Base-by-base conservation (phyloP, 2,888 invertebrate species). In the Bruchidius siliquastri region DNA sequence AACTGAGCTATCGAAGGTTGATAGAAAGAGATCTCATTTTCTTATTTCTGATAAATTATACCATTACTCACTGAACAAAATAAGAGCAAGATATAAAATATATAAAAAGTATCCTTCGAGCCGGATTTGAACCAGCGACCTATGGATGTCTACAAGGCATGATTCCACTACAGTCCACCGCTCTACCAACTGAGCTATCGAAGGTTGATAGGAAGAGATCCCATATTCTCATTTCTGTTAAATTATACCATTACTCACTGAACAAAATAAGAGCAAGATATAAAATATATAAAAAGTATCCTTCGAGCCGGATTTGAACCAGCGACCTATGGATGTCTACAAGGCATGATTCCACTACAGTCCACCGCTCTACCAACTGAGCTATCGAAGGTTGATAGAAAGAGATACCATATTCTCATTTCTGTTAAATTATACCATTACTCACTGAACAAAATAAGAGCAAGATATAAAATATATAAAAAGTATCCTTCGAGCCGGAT, bases 241-340 rank as follows among this genome's bases (percentile, higher is more conserved):
- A 26, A 26, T 4, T n/a, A n/a, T n/a, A 26, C 3, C 8, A 26
- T 26, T 26, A 4, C 26, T 26, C 26, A 26, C 8, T 26, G n/a
- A n/a, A n/a, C n/a, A 26, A 26, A 26, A 26, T 4, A 8, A 4
- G 26, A 4, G 2, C 26, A 2, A 26, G 26, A 26, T 26, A n/a
- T n/a, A n/a, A n/a, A n/a, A n/a, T n/a, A n/a, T n/a, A n/a, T n/a
- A 68, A 68, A 68, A 68, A 68, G 8, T 6, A 68, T 83, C 83
- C 82, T 82, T 83, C 82, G 83, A 83, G 83, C 82, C 83, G 83
- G 83, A 83, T 83, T 82, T 83, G 83, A 83, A 83, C 83, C 83
- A 83, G 83, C 83, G 83, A 83, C 90, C 90, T 90, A 90, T 90
- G 90, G 90, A 90, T 90, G 72, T 75, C 79, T 75, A 78, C 71